Conservation (phyloP, 1,140 invertebrate species). For the Notospermus geniculatus region DNA sequence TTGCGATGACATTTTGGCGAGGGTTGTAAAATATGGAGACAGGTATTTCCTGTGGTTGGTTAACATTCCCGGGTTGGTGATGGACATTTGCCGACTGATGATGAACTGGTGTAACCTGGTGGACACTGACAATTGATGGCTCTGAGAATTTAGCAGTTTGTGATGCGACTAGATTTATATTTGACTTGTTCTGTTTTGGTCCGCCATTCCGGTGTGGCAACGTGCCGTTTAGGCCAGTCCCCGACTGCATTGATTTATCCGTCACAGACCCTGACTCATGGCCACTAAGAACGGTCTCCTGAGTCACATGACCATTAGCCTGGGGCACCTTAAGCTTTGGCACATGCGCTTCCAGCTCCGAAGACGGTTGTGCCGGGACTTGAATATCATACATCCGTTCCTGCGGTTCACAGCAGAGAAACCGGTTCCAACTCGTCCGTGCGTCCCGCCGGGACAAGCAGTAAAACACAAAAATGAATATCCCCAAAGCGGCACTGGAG, state of each 20-base stretch:
- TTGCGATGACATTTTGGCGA: constrained; percentile 85
- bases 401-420: constrained; percentile 34
- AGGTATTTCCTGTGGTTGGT: constrained; percentile 12
- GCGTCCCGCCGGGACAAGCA: constrained; percentile 81
- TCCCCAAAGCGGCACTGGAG: constrained; percentile 68
- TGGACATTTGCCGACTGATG: too few species aligned
- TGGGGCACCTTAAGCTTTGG: constrained; percentile 21
- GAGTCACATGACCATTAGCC: constrained; percentile 41
- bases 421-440: constrained; percentile 55
- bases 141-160: constrained; percentile 42
- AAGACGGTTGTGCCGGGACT: constrained; percentile 5
- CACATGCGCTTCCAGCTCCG: not conserved
- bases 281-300: constrained; percentile 39
- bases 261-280: constrained; percentile 21
- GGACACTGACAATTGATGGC: constrained; percentile 57
- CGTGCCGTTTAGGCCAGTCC: constrained; percentile 1
- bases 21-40: constrained; percentile 81
- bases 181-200: constrained; percentile 39
- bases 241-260: constrained; percentile 1
- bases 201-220: constrained; percentile 1
- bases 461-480: constrained; percentile 84
- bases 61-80: not conserved
- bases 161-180: constrained; percentile 48
- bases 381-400: constrained; percentile 30
- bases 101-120: constrained; percentile 43